Evolutionary conservation across 2,113 vertebrate genomes (phyloP), one percentile per base, ranked within the genome.

Genomic region (Phyllostomus discolor): DNA sequence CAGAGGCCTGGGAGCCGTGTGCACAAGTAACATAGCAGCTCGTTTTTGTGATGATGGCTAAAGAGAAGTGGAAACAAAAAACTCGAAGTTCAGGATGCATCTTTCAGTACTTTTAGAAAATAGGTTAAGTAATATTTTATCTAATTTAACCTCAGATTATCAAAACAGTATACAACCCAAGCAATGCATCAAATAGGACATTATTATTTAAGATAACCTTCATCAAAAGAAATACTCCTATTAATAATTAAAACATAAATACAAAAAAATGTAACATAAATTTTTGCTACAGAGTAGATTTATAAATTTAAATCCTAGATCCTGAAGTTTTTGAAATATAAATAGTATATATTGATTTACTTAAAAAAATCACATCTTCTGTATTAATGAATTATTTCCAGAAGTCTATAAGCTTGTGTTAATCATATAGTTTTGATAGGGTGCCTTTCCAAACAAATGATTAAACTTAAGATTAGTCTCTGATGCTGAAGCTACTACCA

Each of bases 221-320:
- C 19, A 83, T 69, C 31, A 52, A 88, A 26, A 66, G 46, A 69
- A 82, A 67, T 59, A 76, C 1, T 85, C 4, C n/a, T 75, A 62
- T 91, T 90, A 91, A 82, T 87, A 90, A 79, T 88, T n/a, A 12
- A 92, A 79, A 38, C 66, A 72, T 38, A 93, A 93, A 52, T 10
- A 35, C 64, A 88, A 83, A 57, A 57, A 41, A 69, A 48, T 9
- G 38, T 64, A 80, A 43, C 62, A 48, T 38, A 4, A 86, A 35
- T 33, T 20, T 73, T 16, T 95, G 69, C 35, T 88, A 69, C 26
- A 10, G 7, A 88, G 11, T 24, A 76, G 26, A 90, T 59, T 92
- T 46, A 38, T 70, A 70, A 38, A 89, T 80, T 66, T 76, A 57
- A 84, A 88, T n/a, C 85, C 7, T 38, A 88, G 31, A 50, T 33